Percentiles rank a stretch among this genome's conserved stretches.
These are phyloP conservation scores for Pogonus chalceus DNA, from an alignment of 1,140 invertebrate genomes.

Conservation along the genomic window DNA sequence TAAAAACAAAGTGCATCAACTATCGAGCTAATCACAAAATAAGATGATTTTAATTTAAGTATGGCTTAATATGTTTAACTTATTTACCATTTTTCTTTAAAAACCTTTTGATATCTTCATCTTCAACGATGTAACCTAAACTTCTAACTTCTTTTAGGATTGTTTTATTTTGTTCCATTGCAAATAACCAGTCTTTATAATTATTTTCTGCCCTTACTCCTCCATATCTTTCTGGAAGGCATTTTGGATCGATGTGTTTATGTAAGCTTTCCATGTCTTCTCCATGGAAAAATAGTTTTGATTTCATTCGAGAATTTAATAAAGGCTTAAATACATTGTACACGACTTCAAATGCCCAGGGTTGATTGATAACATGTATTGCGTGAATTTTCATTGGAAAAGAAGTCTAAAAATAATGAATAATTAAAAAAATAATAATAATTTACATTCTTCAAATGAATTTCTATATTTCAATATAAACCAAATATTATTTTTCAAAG, in stretches of 20 bases:
- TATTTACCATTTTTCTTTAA: background rate
- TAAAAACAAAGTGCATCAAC: too few relatives aligned
- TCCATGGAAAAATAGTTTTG: constrained; percentile 66
- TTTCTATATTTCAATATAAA: too few relatives aligned
- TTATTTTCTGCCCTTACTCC: constrained; percentile 58
- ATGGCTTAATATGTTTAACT: too few relatives aligned
- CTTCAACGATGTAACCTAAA: constrained; percentile 33
- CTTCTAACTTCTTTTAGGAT: constrained; percentile 37
- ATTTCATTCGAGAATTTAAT: constrained; percentile 53
- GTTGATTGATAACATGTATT: constrained; percentile 68
- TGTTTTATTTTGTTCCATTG: constrained; percentile 28
- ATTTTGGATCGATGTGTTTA: constrained; percentile 56
- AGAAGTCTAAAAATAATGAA: constrained; percentile 42
- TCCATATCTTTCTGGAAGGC: constrained; percentile 59
- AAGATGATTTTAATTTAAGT: too few relatives aligned
- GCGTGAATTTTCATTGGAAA: constrained; percentile 64
- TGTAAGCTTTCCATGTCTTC: constrained; percentile 63
- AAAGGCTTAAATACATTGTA: constrained; percentile 68
- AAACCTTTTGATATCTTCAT: constrained; percentile 20
- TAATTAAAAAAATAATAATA: too few relatives aligned
- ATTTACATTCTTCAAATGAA: too few relatives aligned
- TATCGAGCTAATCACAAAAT: too few relatives aligned
- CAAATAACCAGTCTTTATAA: constrained; percentile 57
- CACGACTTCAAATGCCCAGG: constrained; percentile 68
- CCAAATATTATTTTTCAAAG: too few relatives aligned